Base-by-base conservation (phyloP, 2,888 invertebrate genomes). In the Agrotis segetum region DNA sequence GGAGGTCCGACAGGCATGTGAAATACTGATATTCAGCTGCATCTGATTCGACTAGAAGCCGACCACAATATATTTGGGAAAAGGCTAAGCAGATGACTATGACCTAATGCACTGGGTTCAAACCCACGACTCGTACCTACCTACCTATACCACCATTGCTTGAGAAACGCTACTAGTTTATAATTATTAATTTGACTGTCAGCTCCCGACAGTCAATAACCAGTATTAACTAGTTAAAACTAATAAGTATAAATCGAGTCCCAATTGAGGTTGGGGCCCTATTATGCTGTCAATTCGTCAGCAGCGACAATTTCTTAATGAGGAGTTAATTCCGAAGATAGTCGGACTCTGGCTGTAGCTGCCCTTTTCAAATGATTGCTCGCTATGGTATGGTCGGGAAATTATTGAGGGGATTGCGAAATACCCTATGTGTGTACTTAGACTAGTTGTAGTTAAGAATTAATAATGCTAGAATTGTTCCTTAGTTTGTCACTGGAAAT, bases 221-320 rank as follows among this genome's bases (percentile, higher is more conserved):
- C 71, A 78, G 82, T 72, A 81, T 77, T 77, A 75, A 68, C 76
- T 74, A 78, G 80, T 74, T 76, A 74, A 75, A 79, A 71, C 64
- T 79, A 75, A 81, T 68, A 70, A 67, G 66, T 71, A 74, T 79
- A 84, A 83, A 76, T 84, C 81, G 75, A 74, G 56, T 72, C 64
- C 53, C 70, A 72, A 82, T 78, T 71, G 72, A 67, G 65, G 58
- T 66, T 73, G 68, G 67, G 61, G 71, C 29, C 68, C 79, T 71
- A 86, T 86, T 86, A 86, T 81, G 65, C 79, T 85, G 85, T 86
- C 85, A 85, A 77, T 86, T 70, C 77, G 68, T 79, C 75, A 53
- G 68, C 21, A 52, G 78, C 69, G 86, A 86, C 82, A 85, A 81
- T 81, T 78, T 60, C 75, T 81, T 86, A 86, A 86, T 84, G 86